Conservation (phyloP, 2,113 vertebrate genomes). For the Mionectes macconnelli region DNA sequence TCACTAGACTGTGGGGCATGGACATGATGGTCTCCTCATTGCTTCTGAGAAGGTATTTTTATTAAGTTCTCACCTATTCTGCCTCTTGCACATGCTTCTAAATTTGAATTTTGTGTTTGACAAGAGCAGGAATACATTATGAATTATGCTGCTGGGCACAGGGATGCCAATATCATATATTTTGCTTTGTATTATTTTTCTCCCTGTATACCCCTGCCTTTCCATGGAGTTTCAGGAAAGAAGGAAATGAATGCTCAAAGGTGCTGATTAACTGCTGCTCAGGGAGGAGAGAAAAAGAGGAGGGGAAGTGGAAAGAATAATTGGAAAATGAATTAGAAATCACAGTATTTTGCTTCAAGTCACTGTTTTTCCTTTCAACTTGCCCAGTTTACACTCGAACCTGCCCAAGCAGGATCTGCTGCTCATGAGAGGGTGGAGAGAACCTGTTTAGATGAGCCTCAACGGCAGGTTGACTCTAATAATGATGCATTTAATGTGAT, state of each 20-base stretch:
- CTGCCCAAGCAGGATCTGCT: background rate
- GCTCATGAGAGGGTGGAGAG: background rate
- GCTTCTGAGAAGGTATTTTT: slow-evolving; percentile 24
- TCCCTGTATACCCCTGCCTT: background rate
- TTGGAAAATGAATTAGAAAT: background rate
- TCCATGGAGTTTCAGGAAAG: background rate
- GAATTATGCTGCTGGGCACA: slow-evolving; percentile 2
- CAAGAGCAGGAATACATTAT: background rate
- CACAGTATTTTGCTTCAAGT: background rate
- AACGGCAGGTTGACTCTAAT: background rate
- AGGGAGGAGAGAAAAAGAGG: background rate
- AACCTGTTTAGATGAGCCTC: background rate
- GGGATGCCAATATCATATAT: background rate
- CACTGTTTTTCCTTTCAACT: background rate
- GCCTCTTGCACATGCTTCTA: background rate
- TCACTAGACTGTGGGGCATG: background rate
- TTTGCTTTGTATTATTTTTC: slow-evolving; percentile 28
- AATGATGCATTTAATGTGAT: background rate
- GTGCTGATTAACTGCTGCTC: slow-evolving; percentile 28
- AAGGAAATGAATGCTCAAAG: background rate
- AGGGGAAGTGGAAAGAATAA: background rate
- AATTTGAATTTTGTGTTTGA: slow-evolving; percentile 53
- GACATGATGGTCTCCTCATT: background rate
- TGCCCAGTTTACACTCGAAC: background rate
- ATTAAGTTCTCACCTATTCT: slow-evolving; percentile 26